A percentile compares a stretch with the other conserved stretches of the same genome.
Evolutionary conservation across 2,113 vertebrate genomes (phyloP).

Genomic region (Atrichornis clamosus): DNA sequence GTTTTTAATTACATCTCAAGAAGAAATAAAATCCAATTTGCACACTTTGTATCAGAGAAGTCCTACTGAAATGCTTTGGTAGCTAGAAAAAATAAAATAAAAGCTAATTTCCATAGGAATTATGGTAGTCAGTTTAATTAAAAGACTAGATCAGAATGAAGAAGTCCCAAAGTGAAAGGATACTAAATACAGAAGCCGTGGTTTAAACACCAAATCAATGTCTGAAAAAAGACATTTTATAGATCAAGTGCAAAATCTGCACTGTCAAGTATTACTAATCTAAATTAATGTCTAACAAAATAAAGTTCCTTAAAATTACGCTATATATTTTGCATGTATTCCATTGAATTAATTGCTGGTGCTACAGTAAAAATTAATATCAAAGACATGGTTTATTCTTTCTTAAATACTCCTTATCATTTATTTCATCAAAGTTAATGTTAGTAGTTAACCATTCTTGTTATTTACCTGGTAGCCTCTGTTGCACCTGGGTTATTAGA

Average conservation of each 20-base stretch:
- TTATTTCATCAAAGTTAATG: slow-evolving; percentile 12
- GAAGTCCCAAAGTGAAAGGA: slow-evolving; percentile 47
- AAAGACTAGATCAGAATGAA: slow-evolving; percentile 65
- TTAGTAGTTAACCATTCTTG: not conserved
- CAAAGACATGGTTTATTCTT: slow-evolving; percentile 35
- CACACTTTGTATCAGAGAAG: slow-evolving; percentile 69
- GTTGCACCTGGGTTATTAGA: not conserved
- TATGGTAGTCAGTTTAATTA: slow-evolving; percentile 75
- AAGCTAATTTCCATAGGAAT: slow-evolving; percentile 77
- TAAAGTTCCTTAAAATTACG: slow-evolving; percentile 20
- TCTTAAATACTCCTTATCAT: slow-evolving; percentile 3
- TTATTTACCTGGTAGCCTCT: not conserved
- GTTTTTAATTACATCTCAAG: slow-evolving; percentile 81
- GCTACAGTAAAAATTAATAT: not conserved
- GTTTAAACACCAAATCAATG: slow-evolving; percentile 40
- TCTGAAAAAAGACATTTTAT: slow-evolving; percentile 51
- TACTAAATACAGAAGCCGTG: slow-evolving; percentile 55
- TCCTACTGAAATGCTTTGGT: slow-evolving; percentile 72
- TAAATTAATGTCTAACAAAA: slow-evolving; percentile 29
- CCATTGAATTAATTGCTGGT: slow-evolving; percentile 23
- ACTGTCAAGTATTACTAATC: slow-evolving; percentile 23
- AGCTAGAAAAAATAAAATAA: slow-evolving; percentile 69
- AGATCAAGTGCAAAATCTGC: slow-evolving; percentile 32
- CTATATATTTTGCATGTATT: slow-evolving; percentile 25
- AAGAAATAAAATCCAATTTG: slow-evolving; percentile 76